These are phyloP conservation scores for Myrmecobius fasciatus DNA, from an alignment of 2,113 vertebrate species.

Conservation along the genomic window DNA sequence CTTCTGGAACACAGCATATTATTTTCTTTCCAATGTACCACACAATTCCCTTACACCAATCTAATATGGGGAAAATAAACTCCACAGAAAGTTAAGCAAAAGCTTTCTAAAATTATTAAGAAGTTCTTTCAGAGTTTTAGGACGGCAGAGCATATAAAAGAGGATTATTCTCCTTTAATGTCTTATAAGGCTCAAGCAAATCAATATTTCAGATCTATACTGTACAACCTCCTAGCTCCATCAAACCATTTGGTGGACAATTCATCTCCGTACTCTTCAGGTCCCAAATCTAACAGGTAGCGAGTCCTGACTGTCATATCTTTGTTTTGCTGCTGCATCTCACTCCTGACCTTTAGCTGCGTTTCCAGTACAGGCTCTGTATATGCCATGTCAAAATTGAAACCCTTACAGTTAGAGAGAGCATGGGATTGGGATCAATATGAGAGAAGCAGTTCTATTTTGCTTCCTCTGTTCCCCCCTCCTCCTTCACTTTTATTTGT, in stretches of 20 bases:
- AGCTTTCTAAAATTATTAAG: neutral
- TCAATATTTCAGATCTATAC: slow-evolving; percentile 24
- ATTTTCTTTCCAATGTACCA: neutral
- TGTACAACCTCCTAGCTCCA: neutral
- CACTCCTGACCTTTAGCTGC: neutral
- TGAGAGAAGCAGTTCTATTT: slow-evolving; percentile 1
- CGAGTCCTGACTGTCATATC: neutral
- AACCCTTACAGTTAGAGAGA: neutral
- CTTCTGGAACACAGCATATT: neutral
- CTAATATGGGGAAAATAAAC: neutral
- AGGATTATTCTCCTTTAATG: neutral
- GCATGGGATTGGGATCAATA: slow-evolving; percentile 11
- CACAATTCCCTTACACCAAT: neutral
- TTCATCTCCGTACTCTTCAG: neutral
- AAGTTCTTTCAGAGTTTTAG: neutral
- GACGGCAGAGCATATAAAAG: neutral
- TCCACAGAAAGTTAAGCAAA: neutral
- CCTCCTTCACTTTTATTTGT: slow-evolving; percentile 45
- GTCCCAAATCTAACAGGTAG: neutral
- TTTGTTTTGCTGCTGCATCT: neutral
- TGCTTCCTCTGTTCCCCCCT: neutral
- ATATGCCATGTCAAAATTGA: neutral
- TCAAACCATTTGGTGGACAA: neutral
- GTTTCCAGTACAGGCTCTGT: neutral
- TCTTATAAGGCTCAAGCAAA: slow-evolving; percentile 11